Evolutionary conservation across 1,140 invertebrate genomes (phyloP), one percentile per base, ranked within the genome.

Genomic region (Nixonia krombeini): DNA sequence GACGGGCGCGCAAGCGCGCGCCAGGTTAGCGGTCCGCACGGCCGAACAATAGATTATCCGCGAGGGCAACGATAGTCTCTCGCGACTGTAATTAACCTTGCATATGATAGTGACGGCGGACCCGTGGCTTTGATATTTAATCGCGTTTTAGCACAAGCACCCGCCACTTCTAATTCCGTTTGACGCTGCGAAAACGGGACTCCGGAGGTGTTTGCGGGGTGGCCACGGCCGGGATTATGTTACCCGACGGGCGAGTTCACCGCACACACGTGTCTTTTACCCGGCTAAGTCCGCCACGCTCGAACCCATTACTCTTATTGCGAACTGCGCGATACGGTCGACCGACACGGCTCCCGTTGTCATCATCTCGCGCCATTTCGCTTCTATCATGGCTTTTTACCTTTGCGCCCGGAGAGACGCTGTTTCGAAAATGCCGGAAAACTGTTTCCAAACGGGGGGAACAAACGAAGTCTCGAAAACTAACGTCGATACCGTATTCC

Each of bases 91-190:
- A 82, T 82, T 82, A 82, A 78, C 72, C 73, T 57, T 66, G 64
- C n/a, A n/a, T n/a, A n/a, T 70, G 72, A 77, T 79, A 72, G 71
- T 73, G 72, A 71, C 63, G 67, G 66, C 46, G 66, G 58, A 68
- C 52, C 58, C 61, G 52, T 49, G 51, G 77, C 80, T 83, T 83
- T 83, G 79, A 83, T 81, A 80, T 81, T 83, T 83, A 83, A 83
- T 83, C 77, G 70, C 62, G 71, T 82, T 82, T 35, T 79, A 78
- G 76, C 70, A 73, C 74, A 75, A 72, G 73, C 77, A 45, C 72
- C 45, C 31, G 62, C 40, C 67, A 61, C 63, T 81, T 81, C 78
- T 80, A 80, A 81, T 79, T 80, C 78, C 78, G 77, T 80, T 80
- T 81, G 71, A 73, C 69, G 59, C 62, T n/a, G 70, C 63, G 73